phyloP scores from a whole-genome alignment of 2,113 vertebrate genomes.

The Archocentrus centrarchus region DNA sequence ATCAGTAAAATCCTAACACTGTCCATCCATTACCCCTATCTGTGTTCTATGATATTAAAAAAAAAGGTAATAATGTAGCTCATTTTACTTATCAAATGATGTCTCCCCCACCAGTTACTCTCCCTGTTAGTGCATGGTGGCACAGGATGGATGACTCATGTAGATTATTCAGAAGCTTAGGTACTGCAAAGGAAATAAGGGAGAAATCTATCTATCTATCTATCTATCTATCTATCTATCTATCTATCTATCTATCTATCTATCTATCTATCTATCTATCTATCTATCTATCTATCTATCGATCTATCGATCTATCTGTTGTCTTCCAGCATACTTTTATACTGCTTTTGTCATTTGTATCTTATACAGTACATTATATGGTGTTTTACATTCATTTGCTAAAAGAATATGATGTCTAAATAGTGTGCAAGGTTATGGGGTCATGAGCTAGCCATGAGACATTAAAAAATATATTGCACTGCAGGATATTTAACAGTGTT shows the following conservation, averaged over 20 bases:
- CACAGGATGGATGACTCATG: conserved; percentile 15
- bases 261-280: too few relatives aligned
- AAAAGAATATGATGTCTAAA: background rate
- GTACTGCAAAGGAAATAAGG: conserved; percentile 29
- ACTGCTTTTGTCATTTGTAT: background rate
- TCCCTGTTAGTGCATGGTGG: conserved; percentile 8
- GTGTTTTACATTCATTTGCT: background rate
- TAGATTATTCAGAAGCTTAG: conserved; percentile 29
- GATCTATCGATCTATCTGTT: too few relatives aligned
- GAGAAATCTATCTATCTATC: background rate
- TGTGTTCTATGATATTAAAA: conserved; percentile 8
- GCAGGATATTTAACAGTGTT: background rate
- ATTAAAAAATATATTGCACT: background rate
- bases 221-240: too few relatives aligned
- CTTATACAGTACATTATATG: background rate
- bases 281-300: too few relatives aligned
- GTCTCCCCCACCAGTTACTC: background rate
- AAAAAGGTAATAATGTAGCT: background rate
- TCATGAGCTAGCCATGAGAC: background rate
- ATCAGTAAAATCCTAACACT: background rate
- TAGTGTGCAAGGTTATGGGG: background rate
- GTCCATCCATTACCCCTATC: background rate
- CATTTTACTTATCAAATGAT: conserved; percentile 7
- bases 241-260: too few relatives aligned
- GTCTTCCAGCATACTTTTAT: background rate